Percentiles rank a stretch among this genome's conserved stretches.
Evolutionary conservation across 2,888 invertebrate genomes (phyloP).

Genomic region (Hypsopygia costalis): DNA sequence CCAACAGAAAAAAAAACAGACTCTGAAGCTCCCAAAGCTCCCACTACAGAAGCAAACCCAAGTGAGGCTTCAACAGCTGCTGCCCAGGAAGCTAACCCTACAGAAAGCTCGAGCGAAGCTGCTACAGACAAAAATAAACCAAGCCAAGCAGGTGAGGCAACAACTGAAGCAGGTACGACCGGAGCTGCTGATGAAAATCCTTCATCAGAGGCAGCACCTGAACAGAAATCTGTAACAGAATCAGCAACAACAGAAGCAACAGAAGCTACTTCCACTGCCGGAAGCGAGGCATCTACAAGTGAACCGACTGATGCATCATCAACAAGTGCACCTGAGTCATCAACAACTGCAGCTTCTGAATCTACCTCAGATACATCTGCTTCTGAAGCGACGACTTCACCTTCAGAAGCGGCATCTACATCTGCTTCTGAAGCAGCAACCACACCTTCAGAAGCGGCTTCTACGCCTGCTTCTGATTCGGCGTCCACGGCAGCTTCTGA

Average conservation of each 20-base stretch:
- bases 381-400: conserved; percentile 5
- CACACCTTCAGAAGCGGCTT: too few species aligned
- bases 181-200: neutral
- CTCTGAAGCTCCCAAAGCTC: neutral
- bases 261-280: conserved; percentile 1
- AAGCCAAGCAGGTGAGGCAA: too few species aligned
- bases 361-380: conserved; percentile 8
- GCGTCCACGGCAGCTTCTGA: conserved; percentile 1
- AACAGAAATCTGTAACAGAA: conserved; percentile 11
- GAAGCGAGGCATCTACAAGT: neutral
- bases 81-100: too few species aligned
- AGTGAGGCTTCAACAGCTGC: neutral
- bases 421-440: conserved; percentile 5
- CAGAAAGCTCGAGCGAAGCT: neutral
- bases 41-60: neutral
- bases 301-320: conserved; percentile 11
- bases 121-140: too few species aligned
- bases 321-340: conserved; percentile 10
- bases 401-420: conserved; percentile 10
- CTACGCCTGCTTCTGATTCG: too few species aligned
- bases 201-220: neutral
- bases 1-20: too few species aligned
- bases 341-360: conserved; percentile 7
- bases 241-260: conserved; percentile 10
- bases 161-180: too few species aligned